A percentile compares a stretch with the other conserved stretches of the same genome.
Evolutionary conservation across 2,113 vertebrate genomes (phyloP).

Genomic region (Thomomys bottae): DNA sequence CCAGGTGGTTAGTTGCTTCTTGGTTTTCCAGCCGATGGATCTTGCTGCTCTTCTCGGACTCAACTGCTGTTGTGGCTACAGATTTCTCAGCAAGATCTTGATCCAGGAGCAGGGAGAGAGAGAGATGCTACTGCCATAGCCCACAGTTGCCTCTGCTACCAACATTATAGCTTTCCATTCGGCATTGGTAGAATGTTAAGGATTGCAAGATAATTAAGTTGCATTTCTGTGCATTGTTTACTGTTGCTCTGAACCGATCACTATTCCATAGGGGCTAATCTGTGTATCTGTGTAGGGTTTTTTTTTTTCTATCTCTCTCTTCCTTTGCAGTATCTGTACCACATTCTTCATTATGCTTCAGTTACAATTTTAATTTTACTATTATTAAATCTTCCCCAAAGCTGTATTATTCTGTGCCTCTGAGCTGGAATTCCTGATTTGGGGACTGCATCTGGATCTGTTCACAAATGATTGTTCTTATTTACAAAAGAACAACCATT

Average conservation of each 20-base stretch:
- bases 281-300: slow-evolving; percentile 66
- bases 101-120: slow-evolving; percentile 21
- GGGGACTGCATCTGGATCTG: slow-evolving; percentile 66
- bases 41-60: not conserved
- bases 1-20: not conserved
- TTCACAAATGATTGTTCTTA: slow-evolving; percentile 80
- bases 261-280: slow-evolving; percentile 82
- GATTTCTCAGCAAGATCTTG: slow-evolving; percentile 60
- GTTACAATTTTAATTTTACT: slow-evolving; percentile 84
- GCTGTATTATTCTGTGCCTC: slow-evolving; percentile 79
- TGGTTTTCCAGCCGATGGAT: not conserved
- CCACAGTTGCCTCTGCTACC: not conserved
- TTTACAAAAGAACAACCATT: slow-evolving; percentile 72
- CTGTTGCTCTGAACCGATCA: slow-evolving; percentile 80
- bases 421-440: slow-evolving; percentile 84
- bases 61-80: slow-evolving; percentile 2
- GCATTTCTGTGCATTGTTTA: slow-evolving; percentile 85
- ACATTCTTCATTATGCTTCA: slow-evolving; percentile 83
- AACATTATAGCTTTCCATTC: slow-evolving; percentile 59
- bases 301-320: not conserved
- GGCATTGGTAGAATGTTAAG: slow-evolving; percentile 53
- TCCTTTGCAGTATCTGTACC: slow-evolving; percentile 74
- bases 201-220: slow-evolving; percentile 83
- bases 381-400: slow-evolving; percentile 87
- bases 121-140: not conserved